Evolutionary conservation across 2,113 vertebrate genomes (phyloP), one percentile per base, ranked within the genome.

Genomic region (Pseudonaja textilis): DNA sequence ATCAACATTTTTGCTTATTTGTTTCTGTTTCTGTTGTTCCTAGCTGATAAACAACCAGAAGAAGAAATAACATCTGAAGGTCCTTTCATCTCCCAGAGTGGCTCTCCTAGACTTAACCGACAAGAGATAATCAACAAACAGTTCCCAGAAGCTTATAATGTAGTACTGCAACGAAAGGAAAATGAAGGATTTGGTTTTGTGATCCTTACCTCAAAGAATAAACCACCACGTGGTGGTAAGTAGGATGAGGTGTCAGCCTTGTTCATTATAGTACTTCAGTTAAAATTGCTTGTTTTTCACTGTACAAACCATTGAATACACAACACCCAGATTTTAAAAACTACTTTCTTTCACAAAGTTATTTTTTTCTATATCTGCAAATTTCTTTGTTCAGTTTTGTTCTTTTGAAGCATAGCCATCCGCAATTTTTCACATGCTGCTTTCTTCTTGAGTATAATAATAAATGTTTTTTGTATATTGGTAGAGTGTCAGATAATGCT

Each of bases 181-280:
- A 99, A 98, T 0, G 99, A 99, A 95, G 99, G 99, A 8, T 99
- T 99, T 88, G 99, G 99, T 47, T 99, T 99, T 0, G 99, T 99
- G 95, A 99, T 99, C 96, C 98, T 99, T 93, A 99, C 99, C 20
- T 99, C 99, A 1, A 99, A 99, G 97, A 99, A 96, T 97, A 99
- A 99, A 94, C 99, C 99, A 47, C 99, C 99, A 11, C 98, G 99
- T 3, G 99, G 99, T 96, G 99, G 99, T 99, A 93, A 98, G 98
- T 52, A 57, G 34, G 16, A 6, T 3, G 20, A 6, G 2, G 16
- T 42, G 2, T 1, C 52, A 16, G 88, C 69, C 6, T 74, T 34
- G 45, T 91, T 88, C 1, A 1, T 47, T 39, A 47, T 85, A 25
- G 14, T 20, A 29, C 16, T 59, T 59, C 25, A 59, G 0, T 11